Conservation (phyloP, 2,113 vertebrate genomes). For the Phalacrocorax pelagicus region DNA sequence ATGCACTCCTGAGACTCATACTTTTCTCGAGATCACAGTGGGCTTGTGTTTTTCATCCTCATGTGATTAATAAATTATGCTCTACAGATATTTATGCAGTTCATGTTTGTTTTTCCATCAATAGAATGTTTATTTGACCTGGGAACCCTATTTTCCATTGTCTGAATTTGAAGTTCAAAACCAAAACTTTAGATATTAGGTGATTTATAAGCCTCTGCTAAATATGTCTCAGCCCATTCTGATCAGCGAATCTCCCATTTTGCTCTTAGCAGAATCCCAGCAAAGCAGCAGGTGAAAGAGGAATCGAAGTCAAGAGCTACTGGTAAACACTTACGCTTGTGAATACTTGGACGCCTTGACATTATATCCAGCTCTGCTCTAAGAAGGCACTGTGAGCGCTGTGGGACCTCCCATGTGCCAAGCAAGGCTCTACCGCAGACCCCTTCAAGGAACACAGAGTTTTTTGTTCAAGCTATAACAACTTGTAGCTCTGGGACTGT, state of each 20-base stretch:
- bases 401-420: no score
- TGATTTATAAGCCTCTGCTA: slow-evolving; percentile 12
- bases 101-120: slow-evolving; percentile 45
- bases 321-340: neutral
- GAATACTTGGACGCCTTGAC: neutral
- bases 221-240: neutral
- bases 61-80: slow-evolving; percentile 56
- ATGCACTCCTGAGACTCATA: neutral
- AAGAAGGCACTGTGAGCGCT: fast-evolving
- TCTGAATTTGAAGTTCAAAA: slow-evolving; percentile 44
- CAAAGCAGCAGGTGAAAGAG: neutral
- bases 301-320: neutral
- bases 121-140: slow-evolving; percentile 47
- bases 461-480: neutral
- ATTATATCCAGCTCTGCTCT: neutral
- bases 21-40: neutral
- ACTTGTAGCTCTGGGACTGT: neutral
- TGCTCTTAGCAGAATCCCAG: neutral
- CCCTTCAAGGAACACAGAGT: fast-evolving
- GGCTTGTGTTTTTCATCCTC: slow-evolving; percentile 28
- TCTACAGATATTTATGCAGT: slow-evolving; percentile 37
- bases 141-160: slow-evolving; percentile 46
- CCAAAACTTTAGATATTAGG: neutral
- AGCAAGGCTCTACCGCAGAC: neutral
- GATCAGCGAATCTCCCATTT: neutral